A percentile compares a stretch with the other conserved stretches of the same genome.
Evolutionary conservation across 1,140 invertebrate species (phyloP).

Genomic region (Drosophila repleta): DNA sequence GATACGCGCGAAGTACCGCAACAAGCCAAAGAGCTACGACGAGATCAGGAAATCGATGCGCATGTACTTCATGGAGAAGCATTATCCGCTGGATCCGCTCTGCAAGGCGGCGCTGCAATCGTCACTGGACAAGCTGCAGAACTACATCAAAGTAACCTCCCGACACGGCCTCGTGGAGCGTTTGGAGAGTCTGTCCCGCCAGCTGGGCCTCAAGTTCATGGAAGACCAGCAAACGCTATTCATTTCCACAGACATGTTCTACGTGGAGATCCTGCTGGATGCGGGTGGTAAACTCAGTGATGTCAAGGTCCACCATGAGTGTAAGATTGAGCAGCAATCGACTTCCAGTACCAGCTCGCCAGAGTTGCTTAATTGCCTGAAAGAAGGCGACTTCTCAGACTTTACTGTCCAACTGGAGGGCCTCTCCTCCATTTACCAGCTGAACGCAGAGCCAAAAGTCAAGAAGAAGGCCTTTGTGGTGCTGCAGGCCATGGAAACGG

Average conservation of each 20-base stretch:
- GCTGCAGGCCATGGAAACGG: conserved; percentile 95
- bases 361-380: conserved; percentile 92
- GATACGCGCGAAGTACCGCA: conserved; percentile 60
- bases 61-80: conserved; percentile 91
- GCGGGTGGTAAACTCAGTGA: conserved; percentile 92
- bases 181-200: conserved; percentile 94
- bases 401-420: conserved; percentile 96
- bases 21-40: conserved; percentile 89
- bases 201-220: conserved; percentile 88
- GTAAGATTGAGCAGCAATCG: conserved; percentile 86
- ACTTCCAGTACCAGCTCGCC: conserved; percentile 84
- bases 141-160: conserved; percentile 96
- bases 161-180: conserved; percentile 96
- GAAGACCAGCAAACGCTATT: conserved; percentile 86
- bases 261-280: conserved; percentile 95
- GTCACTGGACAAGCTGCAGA: conserved; percentile 95
- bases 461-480: conserved; percentile 97
- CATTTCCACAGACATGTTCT: conserved; percentile 98
- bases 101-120: conserved; percentile 94
- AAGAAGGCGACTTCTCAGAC: conserved; percentile 94
- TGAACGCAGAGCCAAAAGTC: conserved; percentile 97
- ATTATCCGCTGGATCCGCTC: conserved; percentile 93
- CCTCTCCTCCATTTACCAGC: conserved; percentile 95
- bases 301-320: conserved; percentile 88
- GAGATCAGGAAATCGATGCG: conserved; percentile 94